Base-by-base conservation (phyloP, 2,113 vertebrate species). In the Chamaea fasciata region DNA sequence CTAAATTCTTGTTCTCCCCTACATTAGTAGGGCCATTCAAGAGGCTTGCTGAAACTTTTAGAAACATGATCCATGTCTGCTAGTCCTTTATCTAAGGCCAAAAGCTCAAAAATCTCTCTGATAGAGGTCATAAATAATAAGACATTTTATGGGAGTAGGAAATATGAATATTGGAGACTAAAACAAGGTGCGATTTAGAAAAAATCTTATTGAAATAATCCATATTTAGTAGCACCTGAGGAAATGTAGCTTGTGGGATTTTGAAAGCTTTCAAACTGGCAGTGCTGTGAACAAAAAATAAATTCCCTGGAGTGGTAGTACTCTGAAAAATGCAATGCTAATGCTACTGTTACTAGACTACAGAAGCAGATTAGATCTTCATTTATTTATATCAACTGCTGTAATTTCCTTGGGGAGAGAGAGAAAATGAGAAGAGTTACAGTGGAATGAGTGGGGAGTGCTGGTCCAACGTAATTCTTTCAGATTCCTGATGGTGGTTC, bases 281-380 rank as follows among this genome's bases (percentile, higher is more conserved):
- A 95, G 46, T 83, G 56, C 35, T 94, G 83, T 87, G 92, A 95
- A 86, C 59, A 80, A 90, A 93, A 96, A 82, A 56, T 50, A 92
- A 97, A 97, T 93, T 96, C 93, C 89, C 94, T 35, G 26, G 89
- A 81, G 87, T 50, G 35, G 87, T 69, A 91, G 92, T 87, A 93
- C 84, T 96, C 93, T 83, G 65, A n/a, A 87, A 84, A 97, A 89
- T 87, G 85, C 79, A 78, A 18, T 92, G 83, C 47, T 90, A 96
- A 95, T 92, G 89, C 80, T 92, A 87, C 96, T 95, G 74, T 59
- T 69, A 83, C 2, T 22, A 94, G 87, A 90, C 91, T 90, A 26
- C 70, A 95, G 42, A 44, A 31, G 83, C 91, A 74, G 64, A 92
- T 96, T 91, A 91, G 92, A 76, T 83, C 90, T 83, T 73, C 31